These are phyloP conservation scores for Chaetodon auriga DNA, from an alignment of 2,113 vertebrate genomes.

Conservation along the genomic window DNA sequence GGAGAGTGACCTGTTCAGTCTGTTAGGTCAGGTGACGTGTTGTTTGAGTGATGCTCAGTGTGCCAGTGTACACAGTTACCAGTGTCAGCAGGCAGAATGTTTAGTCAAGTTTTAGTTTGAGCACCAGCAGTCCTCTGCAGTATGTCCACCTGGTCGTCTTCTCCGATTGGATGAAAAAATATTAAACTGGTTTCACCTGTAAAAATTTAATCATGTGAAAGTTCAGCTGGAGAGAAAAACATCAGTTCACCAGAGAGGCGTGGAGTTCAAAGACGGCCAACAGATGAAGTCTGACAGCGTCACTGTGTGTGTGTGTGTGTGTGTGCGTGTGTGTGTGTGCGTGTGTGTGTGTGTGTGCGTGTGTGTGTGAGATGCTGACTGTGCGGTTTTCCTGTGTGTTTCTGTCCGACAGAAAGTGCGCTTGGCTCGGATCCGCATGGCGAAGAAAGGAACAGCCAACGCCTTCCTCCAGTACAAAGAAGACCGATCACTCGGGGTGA, in stretches of 20 bases:
- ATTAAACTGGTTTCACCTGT: neutral
- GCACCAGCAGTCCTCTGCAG: neutral
- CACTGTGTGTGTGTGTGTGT: neutral
- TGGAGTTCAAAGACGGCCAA: neutral
- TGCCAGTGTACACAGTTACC: no score
- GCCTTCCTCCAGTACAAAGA: constrained; percentile 93
- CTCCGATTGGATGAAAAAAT: neutral
- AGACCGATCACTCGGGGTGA: constrained; percentile 87
- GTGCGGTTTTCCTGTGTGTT: constrained; percentile 35
- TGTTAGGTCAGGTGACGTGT: no score
- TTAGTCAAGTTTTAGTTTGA: neutral
- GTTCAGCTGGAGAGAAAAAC: neutral
- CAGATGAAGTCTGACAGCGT: neutral
- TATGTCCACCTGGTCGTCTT: neutral
- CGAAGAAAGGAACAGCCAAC: constrained; percentile 90
- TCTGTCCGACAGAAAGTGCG: constrained; percentile 88
- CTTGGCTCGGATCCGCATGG: constrained; percentile 90
- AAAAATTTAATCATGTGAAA: neutral
- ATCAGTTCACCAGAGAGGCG: neutral
- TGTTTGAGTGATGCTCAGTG: no score
- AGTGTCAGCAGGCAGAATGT: no score
- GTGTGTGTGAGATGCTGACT: constrained; percentile 34
- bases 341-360: constrained; percentile 25
- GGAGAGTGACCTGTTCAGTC: no score
- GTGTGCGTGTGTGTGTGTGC: no score